Conservation (phyloP, 2,888 invertebrate species). For the Lissonota sp. region DNA sequence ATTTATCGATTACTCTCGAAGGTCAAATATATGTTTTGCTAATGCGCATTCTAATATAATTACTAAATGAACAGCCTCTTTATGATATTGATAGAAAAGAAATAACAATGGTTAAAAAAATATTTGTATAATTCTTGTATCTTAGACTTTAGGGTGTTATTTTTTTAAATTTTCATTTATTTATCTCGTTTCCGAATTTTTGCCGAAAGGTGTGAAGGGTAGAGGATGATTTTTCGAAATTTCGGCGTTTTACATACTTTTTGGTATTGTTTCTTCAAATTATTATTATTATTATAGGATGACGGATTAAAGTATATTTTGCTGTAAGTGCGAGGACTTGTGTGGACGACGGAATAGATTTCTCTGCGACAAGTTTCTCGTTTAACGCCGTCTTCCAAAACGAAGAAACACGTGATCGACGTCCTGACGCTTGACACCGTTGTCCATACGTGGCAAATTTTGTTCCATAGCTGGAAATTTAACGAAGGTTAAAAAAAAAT, state of each 20-base stretch:
- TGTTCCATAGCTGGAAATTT: conserved; percentile 79
- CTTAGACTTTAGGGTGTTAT: too few relatives aligned
- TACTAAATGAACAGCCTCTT: too few relatives aligned
- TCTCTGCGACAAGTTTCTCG: neutral
- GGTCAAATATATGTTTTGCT: neutral
- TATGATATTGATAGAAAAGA: neutral
- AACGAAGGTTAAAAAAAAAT: conserved; percentile 20
- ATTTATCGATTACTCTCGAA: too few relatives aligned
- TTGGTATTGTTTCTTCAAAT: conserved; percentile 34
- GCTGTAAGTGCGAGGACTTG: conserved; percentile 44
- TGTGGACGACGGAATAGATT: conserved; percentile 37
- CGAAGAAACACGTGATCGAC: conserved; percentile 96
- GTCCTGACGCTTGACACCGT: conserved; percentile 93
- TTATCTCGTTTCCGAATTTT: neutral
- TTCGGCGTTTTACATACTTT: conserved; percentile 25
- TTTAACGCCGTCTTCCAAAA: conserved; percentile 92
- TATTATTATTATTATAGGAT: conserved; percentile 37
- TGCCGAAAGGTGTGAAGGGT: neutral
- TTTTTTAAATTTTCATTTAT: conserved; percentile 22
- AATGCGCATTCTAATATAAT: neutral
- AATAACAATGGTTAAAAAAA: conserved; percentile 6
- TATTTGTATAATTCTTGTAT: neutral
- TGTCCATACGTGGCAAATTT: conserved; percentile 84
- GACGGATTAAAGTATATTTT: conserved; percentile 56
- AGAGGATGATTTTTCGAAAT: conserved; percentile 33